phyloP scores from a whole-genome alignment of 2,797 vertebrate genomes.

The Columba guinea region DNA sequence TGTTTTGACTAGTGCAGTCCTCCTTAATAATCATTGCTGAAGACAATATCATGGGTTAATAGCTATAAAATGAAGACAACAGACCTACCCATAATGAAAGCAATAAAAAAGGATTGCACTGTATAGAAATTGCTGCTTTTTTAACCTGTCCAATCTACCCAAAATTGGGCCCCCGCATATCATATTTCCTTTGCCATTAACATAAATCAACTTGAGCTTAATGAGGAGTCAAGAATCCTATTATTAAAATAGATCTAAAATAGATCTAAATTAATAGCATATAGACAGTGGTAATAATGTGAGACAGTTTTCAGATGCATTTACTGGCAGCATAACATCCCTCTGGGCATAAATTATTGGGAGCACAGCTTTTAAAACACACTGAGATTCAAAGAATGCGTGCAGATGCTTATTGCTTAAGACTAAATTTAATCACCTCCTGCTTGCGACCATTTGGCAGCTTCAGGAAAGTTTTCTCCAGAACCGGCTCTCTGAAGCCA shows the following conservation, averaged over 20 bases:
- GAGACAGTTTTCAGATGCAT: conserved; percentile 29
- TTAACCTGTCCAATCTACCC: neutral
- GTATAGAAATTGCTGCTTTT: neutral
- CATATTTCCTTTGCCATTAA: conserved; percentile 29
- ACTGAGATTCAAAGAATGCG: conserved; percentile 59
- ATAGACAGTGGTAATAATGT: conserved; percentile 49
- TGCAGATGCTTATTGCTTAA: conserved; percentile 67
- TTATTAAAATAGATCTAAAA: conserved; percentile 69
- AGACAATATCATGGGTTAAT: conserved; percentile 2
- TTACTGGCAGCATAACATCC: conserved; percentile 47
- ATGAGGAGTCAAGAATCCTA: conserved; percentile 61
- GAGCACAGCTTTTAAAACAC: conserved; percentile 64
- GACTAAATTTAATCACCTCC: conserved; percentile 78
- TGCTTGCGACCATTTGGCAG: conserved; percentile 78
- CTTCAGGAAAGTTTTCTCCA: conserved; percentile 73
- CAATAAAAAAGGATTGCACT: neutral
- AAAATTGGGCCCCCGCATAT: conserved; percentile 6
- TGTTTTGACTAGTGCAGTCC: neutral
- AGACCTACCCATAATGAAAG: conserved; percentile 4
- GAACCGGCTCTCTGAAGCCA: conserved; percentile 79
- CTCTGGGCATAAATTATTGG: conserved; percentile 62
- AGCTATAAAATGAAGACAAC: conserved; percentile 8
- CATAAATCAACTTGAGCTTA: conserved; percentile 52
- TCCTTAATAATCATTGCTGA: conserved; percentile 15
- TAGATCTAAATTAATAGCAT: conserved; percentile 55